Conservation (phyloP, 2,113 vertebrate species). For the Brachyhypopomus occidentalis region DNA sequence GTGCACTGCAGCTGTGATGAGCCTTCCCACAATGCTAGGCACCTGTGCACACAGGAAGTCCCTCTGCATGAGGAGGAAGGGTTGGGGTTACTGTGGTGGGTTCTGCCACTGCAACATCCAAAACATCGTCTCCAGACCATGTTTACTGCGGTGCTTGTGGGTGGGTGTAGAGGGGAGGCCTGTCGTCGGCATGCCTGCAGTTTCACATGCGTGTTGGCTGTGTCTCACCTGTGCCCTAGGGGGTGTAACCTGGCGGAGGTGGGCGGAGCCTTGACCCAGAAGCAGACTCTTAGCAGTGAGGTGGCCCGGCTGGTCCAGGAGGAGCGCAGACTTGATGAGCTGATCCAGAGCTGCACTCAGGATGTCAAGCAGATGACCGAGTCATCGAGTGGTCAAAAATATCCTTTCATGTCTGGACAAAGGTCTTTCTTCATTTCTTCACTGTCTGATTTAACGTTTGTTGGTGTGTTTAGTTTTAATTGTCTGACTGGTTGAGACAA, state of each 20-base stretch:
- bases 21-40: neutral
- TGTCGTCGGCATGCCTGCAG: neutral
- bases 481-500: neutral
- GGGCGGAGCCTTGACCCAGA: conserved; percentile 77
- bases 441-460: neutral
- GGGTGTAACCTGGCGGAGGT: conserved; percentile 82
- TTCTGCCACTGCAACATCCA: too few relatives aligned
- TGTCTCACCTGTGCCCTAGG: conserved; percentile 66
- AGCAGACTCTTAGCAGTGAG: conserved; percentile 80
- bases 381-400: conserved; percentile 84
- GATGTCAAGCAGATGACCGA: conserved; percentile 85
- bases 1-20: too few relatives aligned
- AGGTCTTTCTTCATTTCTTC: neutral
- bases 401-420: conserved; percentile 78
- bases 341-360: conserved; percentile 84
- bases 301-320: conserved; percentile 75
- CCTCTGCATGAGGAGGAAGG: too few relatives aligned
- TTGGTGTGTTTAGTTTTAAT: too few relatives aligned
- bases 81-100: too few relatives aligned
- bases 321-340: conserved; percentile 87
- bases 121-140: too few relatives aligned
- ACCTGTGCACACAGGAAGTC: conserved; percentile 13
- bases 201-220: neutral
- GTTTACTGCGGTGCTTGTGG: too few relatives aligned
- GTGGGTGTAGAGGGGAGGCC: neutral